A percentile compares a stretch with the other conserved stretches of the same genome.
Evolutionary conservation across 2,113 vertebrate genomes (phyloP).

Genomic region (Cryptoleucopteryx plumbea): DNA sequence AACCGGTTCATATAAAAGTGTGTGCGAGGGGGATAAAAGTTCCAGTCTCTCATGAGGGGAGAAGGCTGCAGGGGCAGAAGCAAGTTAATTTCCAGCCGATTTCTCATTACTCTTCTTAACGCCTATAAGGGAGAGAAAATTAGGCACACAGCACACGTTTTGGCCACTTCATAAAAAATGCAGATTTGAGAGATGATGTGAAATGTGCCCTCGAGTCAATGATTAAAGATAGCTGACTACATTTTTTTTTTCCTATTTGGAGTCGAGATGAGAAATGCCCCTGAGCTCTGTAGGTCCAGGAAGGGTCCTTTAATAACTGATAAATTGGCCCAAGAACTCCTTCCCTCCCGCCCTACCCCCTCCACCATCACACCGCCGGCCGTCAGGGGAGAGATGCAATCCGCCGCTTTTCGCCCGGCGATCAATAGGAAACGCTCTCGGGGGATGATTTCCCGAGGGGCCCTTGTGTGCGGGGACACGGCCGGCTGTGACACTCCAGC

Average conservation of each 20-base stretch:
- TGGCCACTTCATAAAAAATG: slow-evolving; percentile 84
- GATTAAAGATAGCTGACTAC: slow-evolving; percentile 81
- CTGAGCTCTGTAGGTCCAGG: not conserved
- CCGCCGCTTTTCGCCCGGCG: not conserved
- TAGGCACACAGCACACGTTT: slow-evolving; percentile 72
- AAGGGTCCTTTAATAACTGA: slow-evolving; percentile 15
- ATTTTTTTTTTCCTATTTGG: slow-evolving; percentile 51
- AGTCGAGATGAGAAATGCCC: slow-evolving; percentile 54
- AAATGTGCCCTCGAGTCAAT: slow-evolving; percentile 83
- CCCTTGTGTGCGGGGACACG: not conserved
- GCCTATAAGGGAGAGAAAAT: slow-evolving; percentile 66
- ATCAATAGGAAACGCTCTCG: not conserved
- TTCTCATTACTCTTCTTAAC: slow-evolving; percentile 67
- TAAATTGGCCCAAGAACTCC: too few relatives aligned
- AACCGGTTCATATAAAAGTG: slow-evolving; percentile 25
- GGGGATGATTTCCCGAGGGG: not conserved
- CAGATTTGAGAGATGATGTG: slow-evolving; percentile 83
- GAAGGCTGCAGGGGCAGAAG: slow-evolving; percentile 45
- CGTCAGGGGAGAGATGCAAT: not conserved
- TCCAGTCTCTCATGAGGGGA: not conserved
- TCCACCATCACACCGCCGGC: too few relatives aligned
- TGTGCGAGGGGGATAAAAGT: not conserved
- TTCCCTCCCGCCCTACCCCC: too few relatives aligned
- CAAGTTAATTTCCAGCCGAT: slow-evolving; percentile 65
- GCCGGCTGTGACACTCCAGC: not conserved